A percentile compares a stretch with the other conserved stretches of the same genome.
Evolutionary conservation across 2,113 vertebrate species (phyloP).

Genomic region (Hippocampus comes): DNA sequence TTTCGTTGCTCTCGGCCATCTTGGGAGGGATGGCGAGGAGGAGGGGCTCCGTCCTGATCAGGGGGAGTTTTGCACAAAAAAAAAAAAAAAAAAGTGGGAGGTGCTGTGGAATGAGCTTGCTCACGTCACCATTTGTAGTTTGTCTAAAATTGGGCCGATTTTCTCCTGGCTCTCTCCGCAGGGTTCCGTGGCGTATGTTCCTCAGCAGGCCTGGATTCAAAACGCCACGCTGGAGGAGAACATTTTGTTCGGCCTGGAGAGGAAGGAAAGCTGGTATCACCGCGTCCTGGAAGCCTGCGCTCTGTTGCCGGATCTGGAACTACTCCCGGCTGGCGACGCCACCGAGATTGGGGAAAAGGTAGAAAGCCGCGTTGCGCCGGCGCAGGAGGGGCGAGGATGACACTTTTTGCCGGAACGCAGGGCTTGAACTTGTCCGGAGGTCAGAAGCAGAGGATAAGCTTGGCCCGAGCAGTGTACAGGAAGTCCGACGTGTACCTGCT

Average conservation of each 20-base stretch:
- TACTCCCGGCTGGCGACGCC: conserved; percentile 83
- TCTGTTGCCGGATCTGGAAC: conserved; percentile 84
- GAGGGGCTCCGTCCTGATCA: conserved; percentile 80
- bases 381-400: conserved; percentile 22
- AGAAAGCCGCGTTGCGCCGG: background rate
- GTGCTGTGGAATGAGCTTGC: too few species aligned
- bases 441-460: conserved; percentile 91
- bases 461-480: conserved; percentile 89
- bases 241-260: conserved; percentile 83
- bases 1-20: conserved; percentile 87
- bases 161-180: conserved; percentile 36
- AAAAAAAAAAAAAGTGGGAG: too few species aligned
- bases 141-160: background rate
- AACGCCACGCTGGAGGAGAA: conserved; percentile 87
- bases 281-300: conserved; percentile 84
- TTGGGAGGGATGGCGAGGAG: conserved; percentile 91
- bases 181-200: conserved; percentile 88
- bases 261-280: conserved; percentile 74
- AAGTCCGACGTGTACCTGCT: conserved; percentile 81
- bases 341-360: conserved; percentile 98
- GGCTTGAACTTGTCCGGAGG: conserved; percentile 94
- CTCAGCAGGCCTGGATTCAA: conserved; percentile 98
- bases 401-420: conserved; percentile 50
- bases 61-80: conserved; percentile 65
- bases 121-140: too few species aligned